Percentiles rank a stretch among this genome's conserved stretches.
These are phyloP conservation scores for Pangasius sanitwongsei DNA, from an alignment of 2,797 vertebrate species.

Conservation along the genomic window DNA sequence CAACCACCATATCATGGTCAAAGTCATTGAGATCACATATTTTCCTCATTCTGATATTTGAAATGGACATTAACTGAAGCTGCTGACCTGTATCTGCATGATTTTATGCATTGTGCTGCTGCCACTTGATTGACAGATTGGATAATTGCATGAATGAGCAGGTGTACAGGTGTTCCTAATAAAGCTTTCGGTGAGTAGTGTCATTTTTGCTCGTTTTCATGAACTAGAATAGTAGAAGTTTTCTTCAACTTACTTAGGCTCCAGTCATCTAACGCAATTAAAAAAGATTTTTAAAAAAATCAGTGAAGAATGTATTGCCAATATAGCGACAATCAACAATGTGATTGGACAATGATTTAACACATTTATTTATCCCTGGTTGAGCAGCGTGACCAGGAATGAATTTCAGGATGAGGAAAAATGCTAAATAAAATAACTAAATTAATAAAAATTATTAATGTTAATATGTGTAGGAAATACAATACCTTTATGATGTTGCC, in stretches of 20 bases:
- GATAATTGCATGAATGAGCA: slow-evolving; percentile 22
- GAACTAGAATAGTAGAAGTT: background rate
- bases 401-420: background rate
- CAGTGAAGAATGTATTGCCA: background rate
- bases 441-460: background rate
- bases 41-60: background rate
- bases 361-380: background rate
- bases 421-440: background rate
- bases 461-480: background rate
- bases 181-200: background rate
- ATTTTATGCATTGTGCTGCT: background rate
- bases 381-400: background rate
- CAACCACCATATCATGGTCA: background rate
- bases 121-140: background rate
- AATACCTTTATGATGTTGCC: background rate
- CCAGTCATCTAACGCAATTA: background rate
- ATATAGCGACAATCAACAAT: background rate
- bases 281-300: background rate
- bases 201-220: background rate
- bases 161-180: background rate
- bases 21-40: background rate
- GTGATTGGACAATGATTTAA: background rate
- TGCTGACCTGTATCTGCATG: background rate
- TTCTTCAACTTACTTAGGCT: background rate
- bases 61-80: background rate